Percentiles rank a stretch among this genome's conserved stretches.
Evolutionary conservation across 2,888 invertebrate genomes (phyloP).

Genomic region (Melinaea menophilus): DNA sequence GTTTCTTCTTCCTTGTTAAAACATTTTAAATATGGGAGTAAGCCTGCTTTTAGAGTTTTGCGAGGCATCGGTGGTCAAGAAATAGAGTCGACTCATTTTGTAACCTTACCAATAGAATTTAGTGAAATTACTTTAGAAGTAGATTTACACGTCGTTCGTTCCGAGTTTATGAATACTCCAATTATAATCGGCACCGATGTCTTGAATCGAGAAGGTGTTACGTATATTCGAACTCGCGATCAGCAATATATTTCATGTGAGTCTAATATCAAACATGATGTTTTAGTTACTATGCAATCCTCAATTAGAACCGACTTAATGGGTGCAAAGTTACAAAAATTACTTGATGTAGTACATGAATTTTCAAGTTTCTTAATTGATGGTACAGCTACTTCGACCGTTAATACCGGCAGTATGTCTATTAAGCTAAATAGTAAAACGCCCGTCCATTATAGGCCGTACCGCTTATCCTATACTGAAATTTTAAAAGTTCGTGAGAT

Average conservation of each 20-base stretch:
- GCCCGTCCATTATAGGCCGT: no score
- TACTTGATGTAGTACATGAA: no score
- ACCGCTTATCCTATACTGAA: no score
- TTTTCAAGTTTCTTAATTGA: no score
- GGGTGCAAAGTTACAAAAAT: no score
- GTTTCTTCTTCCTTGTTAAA: slow-evolving; percentile 9
- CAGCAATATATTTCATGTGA: not conserved
- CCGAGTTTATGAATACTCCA: slow-evolving; percentile 5
- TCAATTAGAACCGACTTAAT: no score
- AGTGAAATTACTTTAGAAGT: slow-evolving; percentile 10
- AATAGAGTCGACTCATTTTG: not conserved
- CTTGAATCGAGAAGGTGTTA: not conserved
- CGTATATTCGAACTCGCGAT: not conserved
- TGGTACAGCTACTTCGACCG: no score
- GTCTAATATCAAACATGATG: no score
- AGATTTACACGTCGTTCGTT: slow-evolving; percentile 6
- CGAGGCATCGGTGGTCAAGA: slow-evolving; percentile 2
- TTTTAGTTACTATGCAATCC: no score
- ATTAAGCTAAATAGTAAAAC: no score
- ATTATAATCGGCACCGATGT: slow-evolving; percentile 1
- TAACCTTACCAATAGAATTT: slow-evolving; percentile 9
- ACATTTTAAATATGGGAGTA: not conserved
- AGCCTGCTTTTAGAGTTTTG: not conserved
- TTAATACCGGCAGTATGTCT: no score
- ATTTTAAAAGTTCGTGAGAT: no score